Conservation (phyloP, 1,140 invertebrate genomes). For the Agrypnia vestita region DNA sequence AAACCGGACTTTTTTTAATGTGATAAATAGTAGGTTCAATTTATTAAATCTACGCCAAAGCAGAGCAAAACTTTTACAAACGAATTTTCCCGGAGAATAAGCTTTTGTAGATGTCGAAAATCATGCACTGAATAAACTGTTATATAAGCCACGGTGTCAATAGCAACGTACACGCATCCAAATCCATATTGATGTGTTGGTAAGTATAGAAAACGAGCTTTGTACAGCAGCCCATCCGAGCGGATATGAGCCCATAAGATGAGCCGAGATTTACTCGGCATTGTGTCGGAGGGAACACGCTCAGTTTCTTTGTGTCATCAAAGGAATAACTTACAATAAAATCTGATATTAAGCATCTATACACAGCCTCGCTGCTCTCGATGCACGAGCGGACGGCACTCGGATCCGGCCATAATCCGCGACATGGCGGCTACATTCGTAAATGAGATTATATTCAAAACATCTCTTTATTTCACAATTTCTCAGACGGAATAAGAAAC, state of each 20-base stretch:
- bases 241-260: conserved; percentile 61
- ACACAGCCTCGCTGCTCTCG: conserved; percentile 35
- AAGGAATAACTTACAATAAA: conserved; percentile 62
- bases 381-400: conserved; percentile 49
- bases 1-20: too few species aligned
- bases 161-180: conserved; percentile 6
- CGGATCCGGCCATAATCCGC: conserved; percentile 36
- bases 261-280: conserved; percentile 61
- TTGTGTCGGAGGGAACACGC: conserved; percentile 56
- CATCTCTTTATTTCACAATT: conserved; percentile 27
- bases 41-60: too few species aligned
- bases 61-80: not conserved
- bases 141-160: conserved; percentile 28
- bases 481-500: not conserved
- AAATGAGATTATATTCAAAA: conserved; percentile 48
- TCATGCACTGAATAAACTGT: conserved; percentile 19
- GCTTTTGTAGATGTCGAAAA: conserved; percentile 35
- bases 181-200: conserved; percentile 36
- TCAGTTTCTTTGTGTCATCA: conserved; percentile 59
- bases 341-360: conserved; percentile 59
- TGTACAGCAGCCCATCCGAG: conserved; percentile 57
- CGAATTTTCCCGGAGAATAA: conserved; percentile 19
- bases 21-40: too few species aligned
- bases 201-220: conserved; percentile 43
- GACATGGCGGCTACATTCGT: conserved; percentile 42